A percentile compares a stretch with the other conserved stretches of the same genome.
phyloP scores from a whole-genome alignment of 2,113 vertebrate genomes.

The Sapayoa aenigma region DNA sequence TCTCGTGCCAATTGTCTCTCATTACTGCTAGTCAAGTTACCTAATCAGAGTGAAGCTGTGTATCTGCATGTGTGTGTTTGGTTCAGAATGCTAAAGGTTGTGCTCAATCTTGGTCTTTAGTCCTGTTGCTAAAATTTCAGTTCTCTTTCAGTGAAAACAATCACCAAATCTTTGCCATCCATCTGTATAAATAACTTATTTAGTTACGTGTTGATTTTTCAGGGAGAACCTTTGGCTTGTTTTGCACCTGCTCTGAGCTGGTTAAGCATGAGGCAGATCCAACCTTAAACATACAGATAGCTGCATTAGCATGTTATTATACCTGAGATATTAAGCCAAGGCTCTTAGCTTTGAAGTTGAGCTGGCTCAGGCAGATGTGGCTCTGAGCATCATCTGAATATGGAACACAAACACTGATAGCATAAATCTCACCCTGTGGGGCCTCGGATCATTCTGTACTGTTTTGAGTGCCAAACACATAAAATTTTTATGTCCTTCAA shows the following conservation, averaged over 20 bases:
- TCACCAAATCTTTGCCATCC: background rate
- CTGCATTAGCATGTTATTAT: background rate
- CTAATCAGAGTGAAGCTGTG: background rate
- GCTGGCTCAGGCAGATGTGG: background rate
- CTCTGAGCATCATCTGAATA: background rate
- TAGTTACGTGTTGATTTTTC: background rate
- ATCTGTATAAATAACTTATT: background rate
- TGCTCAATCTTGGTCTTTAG: background rate
- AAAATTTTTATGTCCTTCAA: background rate
- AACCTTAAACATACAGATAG: rapidly evolving
- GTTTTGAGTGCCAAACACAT: slow-evolving; percentile 3
- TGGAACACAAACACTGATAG: background rate
- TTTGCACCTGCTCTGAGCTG: background rate
- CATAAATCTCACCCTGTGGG: background rate
- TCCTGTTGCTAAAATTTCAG: background rate
- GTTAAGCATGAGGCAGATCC: background rate
- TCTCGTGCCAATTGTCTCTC: background rate
- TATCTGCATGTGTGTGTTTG: background rate
- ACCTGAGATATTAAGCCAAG: background rate
- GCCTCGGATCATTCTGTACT: background rate
- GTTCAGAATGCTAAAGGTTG: background rate
- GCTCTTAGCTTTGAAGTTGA: background rate
- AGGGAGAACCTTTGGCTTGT: background rate
- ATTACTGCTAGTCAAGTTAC: background rate
- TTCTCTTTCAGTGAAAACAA: background rate